Conservation (phyloP, 2,888 invertebrate genomes). For the Unio delphinus region DNA sequence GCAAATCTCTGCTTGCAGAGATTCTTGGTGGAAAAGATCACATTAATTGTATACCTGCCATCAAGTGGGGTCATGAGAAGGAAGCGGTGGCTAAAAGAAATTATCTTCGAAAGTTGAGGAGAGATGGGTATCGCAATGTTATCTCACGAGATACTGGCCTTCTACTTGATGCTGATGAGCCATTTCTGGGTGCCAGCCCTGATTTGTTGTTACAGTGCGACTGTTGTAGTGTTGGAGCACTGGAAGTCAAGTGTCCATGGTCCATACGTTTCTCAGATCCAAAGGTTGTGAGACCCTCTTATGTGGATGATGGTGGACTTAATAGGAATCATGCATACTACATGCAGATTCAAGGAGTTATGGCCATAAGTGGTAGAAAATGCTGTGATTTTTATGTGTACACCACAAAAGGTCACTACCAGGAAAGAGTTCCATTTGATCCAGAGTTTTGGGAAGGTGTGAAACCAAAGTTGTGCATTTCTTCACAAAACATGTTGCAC, state of each 20-base stretch:
- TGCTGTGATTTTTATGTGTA: conserved; percentile 16
- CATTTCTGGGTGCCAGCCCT: conserved; percentile 6
- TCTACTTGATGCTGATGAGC: not conserved
- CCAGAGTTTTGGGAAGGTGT: not conserved
- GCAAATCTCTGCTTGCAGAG: too few relatives aligned
- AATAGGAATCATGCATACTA: not conserved
- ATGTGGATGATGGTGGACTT: too few relatives aligned
- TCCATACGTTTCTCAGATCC: too few relatives aligned
- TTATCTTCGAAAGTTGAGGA: too few relatives aligned
- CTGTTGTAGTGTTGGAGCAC: conserved; percentile 7
- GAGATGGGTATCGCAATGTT: too few relatives aligned
- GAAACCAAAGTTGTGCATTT: not conserved
- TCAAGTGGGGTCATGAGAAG: too few relatives aligned
- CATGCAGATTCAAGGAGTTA: conserved; percentile 16
- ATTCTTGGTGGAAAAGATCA: too few relatives aligned
- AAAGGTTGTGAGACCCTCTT: too few relatives aligned
- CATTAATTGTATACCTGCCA: too few relatives aligned
- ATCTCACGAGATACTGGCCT: not conserved
- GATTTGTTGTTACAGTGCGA: conserved; percentile 7
- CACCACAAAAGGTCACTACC: conserved; percentile 1
- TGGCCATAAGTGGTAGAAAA: conserved; percentile 11
- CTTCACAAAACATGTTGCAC: not conserved
- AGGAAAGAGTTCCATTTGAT: conserved; percentile 8
- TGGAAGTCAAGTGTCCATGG: conserved; percentile 9
- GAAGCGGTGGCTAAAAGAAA: too few relatives aligned